Percentiles rank a stretch among this genome's conserved stretches.
phyloP scores from a whole-genome alignment of 2,113 vertebrate genomes.

The Dendrocopos noguchii region DNA sequence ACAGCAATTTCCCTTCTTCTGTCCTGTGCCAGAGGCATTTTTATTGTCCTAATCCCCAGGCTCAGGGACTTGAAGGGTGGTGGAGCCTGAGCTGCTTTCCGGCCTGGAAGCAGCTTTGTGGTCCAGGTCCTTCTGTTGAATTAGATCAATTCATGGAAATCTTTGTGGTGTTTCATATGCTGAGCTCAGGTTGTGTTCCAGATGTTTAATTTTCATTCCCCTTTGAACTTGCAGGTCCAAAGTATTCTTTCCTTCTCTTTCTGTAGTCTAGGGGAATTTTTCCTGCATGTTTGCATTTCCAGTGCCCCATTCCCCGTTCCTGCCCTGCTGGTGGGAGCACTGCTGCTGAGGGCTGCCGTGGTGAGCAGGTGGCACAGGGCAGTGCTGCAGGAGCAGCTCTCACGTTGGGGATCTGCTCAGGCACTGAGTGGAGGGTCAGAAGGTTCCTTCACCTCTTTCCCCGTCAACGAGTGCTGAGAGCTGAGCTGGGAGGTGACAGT shows the following conservation, averaged over 20 bases:
- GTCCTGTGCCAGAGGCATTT: neutral
- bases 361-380: neutral
- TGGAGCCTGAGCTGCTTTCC: neutral
- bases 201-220: neutral
- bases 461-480: neutral
- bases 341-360: neutral
- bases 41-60: neutral
- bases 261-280: neutral
- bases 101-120: neutral
- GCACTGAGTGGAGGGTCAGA: neutral
- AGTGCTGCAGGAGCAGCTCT: neutral
- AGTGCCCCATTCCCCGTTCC: neutral
- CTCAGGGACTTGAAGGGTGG: neutral
- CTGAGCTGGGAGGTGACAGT: neutral
- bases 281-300: neutral
- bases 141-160: neutral
- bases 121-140: neutral
- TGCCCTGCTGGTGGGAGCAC: rapidly evolving
- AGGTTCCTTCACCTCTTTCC: neutral
- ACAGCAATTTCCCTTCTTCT: neutral
- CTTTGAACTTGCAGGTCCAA: neutral
- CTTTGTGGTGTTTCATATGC: neutral
- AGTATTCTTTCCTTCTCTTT: neutral
- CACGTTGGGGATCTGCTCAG: rapidly evolving
- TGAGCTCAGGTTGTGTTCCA: neutral